Base-by-base conservation (phyloP, 64 coral and sea anemone genomes). In the Trachythela sp. region DNA sequence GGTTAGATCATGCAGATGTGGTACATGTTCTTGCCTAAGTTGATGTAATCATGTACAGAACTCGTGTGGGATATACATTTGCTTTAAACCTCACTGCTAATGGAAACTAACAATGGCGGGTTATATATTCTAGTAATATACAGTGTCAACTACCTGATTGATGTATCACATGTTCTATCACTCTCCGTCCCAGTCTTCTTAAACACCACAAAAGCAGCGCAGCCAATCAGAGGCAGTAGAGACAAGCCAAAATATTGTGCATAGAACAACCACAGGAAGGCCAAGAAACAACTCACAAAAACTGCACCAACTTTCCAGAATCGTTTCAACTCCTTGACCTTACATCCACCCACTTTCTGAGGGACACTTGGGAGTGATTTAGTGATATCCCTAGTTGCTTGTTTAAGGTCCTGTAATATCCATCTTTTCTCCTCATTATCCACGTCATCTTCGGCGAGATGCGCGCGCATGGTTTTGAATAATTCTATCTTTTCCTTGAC, bases 371-470 rank as follows among this genome's bases (percentile, higher is more conserved):
- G 59, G 20, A 68, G 59, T 22, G 59, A 22, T 6, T 68, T 68
- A 22, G 59, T 68, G 59, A 68, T 68, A 68, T 68, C 59, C 59
- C 30, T 68, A 22, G 59, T 68, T 6, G 59, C 59, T 22, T 68
- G 59, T 68, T 68, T 68, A 6, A 68, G 59, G 15, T 68, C 59
- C 18, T 68, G 20, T n/a, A 68, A n/a, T 6, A 68, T 68, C 59
- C 59, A 68, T 31, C 59, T 22, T 68, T 68, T 68, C 59, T 68
- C 59, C 20, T 68, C 59, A 22, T 68, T 68, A 68, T 68, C 59
- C 59, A 68, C 59, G 30, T 68, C 59, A 68, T 68, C 59, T 68
- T 68, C 59, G 59, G 59, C 59, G 18, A 68, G 30, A 68, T 68
- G 59, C 18, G 59, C 30, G 59, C 59, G 59, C 59, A 68, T 68